Percentiles rank a stretch among this genome's conserved stretches.
Evolutionary conservation across 2,888 invertebrate genomes (phyloP).

Genomic region (Abrostola triplasia): DNA sequence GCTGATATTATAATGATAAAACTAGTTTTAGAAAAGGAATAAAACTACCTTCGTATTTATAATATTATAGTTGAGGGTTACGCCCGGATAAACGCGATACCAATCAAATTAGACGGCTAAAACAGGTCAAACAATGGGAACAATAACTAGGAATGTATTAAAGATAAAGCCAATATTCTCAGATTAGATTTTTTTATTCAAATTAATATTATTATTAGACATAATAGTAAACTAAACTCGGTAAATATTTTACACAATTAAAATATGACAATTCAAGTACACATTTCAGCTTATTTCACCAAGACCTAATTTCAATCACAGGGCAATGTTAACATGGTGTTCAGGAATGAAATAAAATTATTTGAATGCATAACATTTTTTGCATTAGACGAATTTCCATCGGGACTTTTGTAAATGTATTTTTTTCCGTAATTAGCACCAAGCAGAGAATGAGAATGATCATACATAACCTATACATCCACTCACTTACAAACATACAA

Average conservation of each 20-base stretch:
- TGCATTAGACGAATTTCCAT: background rate
- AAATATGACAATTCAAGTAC: slow-evolving; percentile 15
- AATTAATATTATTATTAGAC: slow-evolving; percentile 23
- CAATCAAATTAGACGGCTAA: no score
- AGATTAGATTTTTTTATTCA: slow-evolving; percentile 40
- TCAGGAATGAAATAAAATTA: background rate
- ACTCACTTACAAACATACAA: no score
- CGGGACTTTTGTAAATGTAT: no score
- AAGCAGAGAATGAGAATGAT: background rate
- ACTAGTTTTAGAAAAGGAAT: no score
- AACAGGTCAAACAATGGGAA: background rate
- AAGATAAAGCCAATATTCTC: slow-evolving; percentile 15
- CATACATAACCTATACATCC: background rate
- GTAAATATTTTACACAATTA: slow-evolving; percentile 32
- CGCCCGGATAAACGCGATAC: no score
- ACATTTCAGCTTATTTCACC: slow-evolving; percentile 30
- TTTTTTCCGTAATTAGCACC: background rate
- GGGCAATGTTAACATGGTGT: slow-evolving; percentile 7
- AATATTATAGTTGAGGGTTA: no score
- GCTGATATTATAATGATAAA: no score
- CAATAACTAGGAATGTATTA: background rate
- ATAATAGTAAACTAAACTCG: slow-evolving; percentile 37
- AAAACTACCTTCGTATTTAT: no score
- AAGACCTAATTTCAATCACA: slow-evolving; percentile 41
- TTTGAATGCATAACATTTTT: background rate